These are phyloP conservation scores for Hippocampus kuda DNA, from an alignment of 2,797 vertebrate genomes.

Conservation along the genomic window DNA sequence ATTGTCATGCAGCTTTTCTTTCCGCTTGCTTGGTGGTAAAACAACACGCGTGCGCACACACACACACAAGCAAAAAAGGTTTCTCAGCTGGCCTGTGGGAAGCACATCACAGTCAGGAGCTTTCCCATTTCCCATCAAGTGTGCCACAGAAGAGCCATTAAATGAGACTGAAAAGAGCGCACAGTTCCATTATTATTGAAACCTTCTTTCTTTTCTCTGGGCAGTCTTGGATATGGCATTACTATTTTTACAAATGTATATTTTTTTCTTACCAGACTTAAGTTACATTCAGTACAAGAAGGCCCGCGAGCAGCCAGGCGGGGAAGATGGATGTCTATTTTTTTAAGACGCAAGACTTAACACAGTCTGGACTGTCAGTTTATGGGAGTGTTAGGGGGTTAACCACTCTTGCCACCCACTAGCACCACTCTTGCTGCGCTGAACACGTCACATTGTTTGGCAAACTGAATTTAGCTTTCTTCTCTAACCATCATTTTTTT, in stretches of 20 bases:
- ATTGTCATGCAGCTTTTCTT: constrained; percentile 34
- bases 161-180: constrained; percentile 21
- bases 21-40: constrained; percentile 14
- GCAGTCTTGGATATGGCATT: constrained; percentile 33
- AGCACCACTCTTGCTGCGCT: constrained; percentile 28
- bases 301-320: constrained; percentile 32
- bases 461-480: not conserved
- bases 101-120: constrained; percentile 38
- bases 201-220: constrained; percentile 22
- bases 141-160: constrained; percentile 14
- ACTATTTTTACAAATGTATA: constrained; percentile 53
- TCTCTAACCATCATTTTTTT: not conserved
- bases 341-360: constrained; percentile 13
- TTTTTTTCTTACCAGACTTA: constrained; percentile 51
- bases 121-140: constrained; percentile 36
- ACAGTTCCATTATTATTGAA: constrained; percentile 23
- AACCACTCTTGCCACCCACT: constrained; percentile 32
- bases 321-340: constrained; percentile 29
- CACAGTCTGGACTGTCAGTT: constrained; percentile 14
- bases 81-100: constrained; percentile 33
- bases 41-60: not conserved
- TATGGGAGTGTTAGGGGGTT: not conserved
- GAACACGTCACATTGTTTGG: not conserved
- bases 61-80: constrained; percentile 9
- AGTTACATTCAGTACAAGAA: constrained; percentile 57